Evolutionary conservation across 2,888 invertebrate genomes (phyloP).

Genomic region (Campoletis raptor): DNA sequence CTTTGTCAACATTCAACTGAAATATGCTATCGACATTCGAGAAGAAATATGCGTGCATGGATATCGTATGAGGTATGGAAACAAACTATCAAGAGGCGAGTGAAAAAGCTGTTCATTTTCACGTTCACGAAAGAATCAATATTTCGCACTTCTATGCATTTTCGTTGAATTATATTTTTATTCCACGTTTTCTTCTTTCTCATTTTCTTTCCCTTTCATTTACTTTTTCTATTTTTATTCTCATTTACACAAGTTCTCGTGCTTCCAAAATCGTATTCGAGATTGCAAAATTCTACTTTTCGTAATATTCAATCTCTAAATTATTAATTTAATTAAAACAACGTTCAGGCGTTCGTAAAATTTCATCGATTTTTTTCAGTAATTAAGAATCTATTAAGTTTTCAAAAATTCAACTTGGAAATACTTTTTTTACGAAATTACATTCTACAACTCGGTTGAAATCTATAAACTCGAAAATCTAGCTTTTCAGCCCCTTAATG

Average conservation of each 20-base stretch:
- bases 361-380: no score
- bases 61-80: background rate
- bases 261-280: background rate
- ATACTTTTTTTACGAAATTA: no score
- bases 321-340: no score
- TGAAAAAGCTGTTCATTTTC: conserved; percentile 9
- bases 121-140: background rate
- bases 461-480: no score
- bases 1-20: conserved; percentile 23
- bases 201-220: background rate
- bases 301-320: background rate
- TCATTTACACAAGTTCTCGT: no score
- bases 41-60: conserved; percentile 2
- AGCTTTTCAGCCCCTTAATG: no score
- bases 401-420: no score
- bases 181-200: background rate
- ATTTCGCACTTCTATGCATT: background rate
- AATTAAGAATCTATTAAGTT: no score
- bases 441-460: no score
- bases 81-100: background rate
- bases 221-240: background rate
- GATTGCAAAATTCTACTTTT: background rate
- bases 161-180: background rate
- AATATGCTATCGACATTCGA: conserved; percentile 3
- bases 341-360: no score